Conservation (phyloP, 2,888 invertebrate species). For the Ypsolopha sequella region DNA sequence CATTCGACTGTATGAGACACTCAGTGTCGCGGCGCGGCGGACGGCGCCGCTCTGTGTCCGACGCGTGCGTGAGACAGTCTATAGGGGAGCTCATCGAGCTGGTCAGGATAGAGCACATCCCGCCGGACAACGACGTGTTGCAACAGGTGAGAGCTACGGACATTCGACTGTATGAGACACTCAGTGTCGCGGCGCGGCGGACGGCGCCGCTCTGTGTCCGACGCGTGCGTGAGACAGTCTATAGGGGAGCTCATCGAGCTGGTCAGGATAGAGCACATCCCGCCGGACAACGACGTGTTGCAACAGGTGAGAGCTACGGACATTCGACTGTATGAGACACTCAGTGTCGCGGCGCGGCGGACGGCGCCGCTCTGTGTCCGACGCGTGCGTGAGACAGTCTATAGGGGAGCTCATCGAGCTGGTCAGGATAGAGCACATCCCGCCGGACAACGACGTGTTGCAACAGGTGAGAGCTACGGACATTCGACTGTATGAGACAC, state of each 20-base stretch:
- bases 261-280: slow-evolving; percentile 92
- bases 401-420: slow-evolving; percentile 76
- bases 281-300: slow-evolving; percentile 84
- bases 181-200: slow-evolving; percentile 85
- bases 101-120: slow-evolving; percentile 92
- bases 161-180: no score
- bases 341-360: slow-evolving; percentile 85
- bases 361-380: slow-evolving; percentile 82
- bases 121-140: slow-evolving; percentile 84
- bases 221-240: slow-evolving; percentile 76
- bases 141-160: slow-evolving; percentile 63
- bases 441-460: slow-evolving; percentile 84
- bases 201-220: slow-evolving; percentile 82
- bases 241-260: slow-evolving; percentile 76
- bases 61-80: slow-evolving; percentile 76
- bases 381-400: slow-evolving; percentile 76
- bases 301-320: slow-evolving; percentile 63
- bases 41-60: slow-evolving; percentile 82
- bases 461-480: slow-evolving; percentile 63
- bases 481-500: no score
- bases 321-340: no score
- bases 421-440: slow-evolving; percentile 92
- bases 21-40: slow-evolving; percentile 85
- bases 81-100: slow-evolving; percentile 76
- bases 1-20: no score